These are phyloP conservation scores for Cyanoramphus novaezelandiae DNA, from an alignment of 2,113 vertebrate genomes.

Conservation along the genomic window DNA sequence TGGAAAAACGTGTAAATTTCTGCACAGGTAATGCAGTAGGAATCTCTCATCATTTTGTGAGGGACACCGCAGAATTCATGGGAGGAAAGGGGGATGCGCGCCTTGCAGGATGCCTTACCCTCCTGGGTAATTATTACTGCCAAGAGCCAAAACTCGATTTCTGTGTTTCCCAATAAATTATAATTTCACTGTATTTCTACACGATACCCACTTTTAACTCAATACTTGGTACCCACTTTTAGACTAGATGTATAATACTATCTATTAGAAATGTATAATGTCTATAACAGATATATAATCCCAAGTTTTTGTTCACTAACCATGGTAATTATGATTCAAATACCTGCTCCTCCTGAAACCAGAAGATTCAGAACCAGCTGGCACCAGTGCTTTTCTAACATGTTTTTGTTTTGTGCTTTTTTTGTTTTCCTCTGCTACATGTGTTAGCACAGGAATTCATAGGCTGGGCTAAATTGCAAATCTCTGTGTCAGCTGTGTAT, in stretches of 20 bases:
- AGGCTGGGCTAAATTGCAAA: not conserved
- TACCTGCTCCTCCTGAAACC: not conserved
- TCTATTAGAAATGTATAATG: not conserved
- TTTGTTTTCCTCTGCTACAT: no score
- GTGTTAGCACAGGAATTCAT: not conserved
- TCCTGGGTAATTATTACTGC: no score
- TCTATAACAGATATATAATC: not conserved
- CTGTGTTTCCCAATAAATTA: no score
- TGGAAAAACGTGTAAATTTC: not conserved
- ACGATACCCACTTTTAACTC: no score
- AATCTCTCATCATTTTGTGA: fast-evolving
- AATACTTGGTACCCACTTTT: not conserved
- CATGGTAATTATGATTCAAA: not conserved
- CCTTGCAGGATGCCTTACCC: no score
- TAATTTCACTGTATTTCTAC: fast-evolving
- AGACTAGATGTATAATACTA: not conserved
- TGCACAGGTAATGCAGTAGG: fast-evolving
- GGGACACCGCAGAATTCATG: fast-evolving
- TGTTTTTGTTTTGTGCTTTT: not conserved
- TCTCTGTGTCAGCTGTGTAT: not conserved
- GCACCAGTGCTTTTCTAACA: not conserved
- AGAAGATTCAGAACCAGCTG: not conserved
- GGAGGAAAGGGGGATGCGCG: fast-evolving
- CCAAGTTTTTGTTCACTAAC: not conserved
- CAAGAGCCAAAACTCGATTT: fast-evolving